These are phyloP conservation scores for Salvelinus alpinus DNA, from an alignment of 2,113 vertebrate genomes.

Conservation along the genomic window DNA sequence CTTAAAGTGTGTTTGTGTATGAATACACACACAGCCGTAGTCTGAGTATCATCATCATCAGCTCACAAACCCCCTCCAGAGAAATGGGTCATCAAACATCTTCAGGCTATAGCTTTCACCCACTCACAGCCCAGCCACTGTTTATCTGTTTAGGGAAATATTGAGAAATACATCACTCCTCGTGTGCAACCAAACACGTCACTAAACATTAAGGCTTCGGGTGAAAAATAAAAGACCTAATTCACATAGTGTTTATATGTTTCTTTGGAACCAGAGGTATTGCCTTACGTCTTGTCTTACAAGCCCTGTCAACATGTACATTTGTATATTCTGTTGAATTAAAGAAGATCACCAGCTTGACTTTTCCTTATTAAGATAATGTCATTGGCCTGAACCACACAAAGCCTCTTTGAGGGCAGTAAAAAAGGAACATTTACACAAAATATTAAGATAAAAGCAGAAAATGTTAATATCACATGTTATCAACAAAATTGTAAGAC, in stretches of 20 bases:
- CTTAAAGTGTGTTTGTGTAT: conserved; percentile 51
- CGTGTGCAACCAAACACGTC: conserved; percentile 28
- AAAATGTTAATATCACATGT: conserved; percentile 63
- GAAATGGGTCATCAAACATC: conserved; percentile 52
- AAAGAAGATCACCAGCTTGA: conserved; percentile 1
- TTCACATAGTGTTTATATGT: conserved; percentile 19
- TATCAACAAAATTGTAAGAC: conserved; percentile 48
- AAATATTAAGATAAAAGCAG: conserved; percentile 51
- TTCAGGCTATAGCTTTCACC: conserved; percentile 39
- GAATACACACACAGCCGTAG: conserved; percentile 37
- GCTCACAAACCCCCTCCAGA: conserved; percentile 46
- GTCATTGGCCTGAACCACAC: conserved; percentile 43
- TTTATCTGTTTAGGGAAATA: conserved; percentile 46
- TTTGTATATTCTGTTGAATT: conserved; percentile 38
- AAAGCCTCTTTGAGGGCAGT: conserved; percentile 57
- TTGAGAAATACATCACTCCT: conserved; percentile 52
- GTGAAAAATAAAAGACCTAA: background rate
- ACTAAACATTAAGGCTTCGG: conserved; percentile 17
- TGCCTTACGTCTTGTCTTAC: conserved; percentile 12
- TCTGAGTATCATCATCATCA: conserved; percentile 36
- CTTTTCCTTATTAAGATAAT: conserved; percentile 39
- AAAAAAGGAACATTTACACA: conserved; percentile 45
- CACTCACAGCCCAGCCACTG: conserved; percentile 36
- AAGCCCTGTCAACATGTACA: background rate
- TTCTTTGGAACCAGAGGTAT: background rate